These are phyloP conservation scores for Lophotriccus pileatus DNA, from an alignment of 2,797 vertebrate genomes.

Conservation along the genomic window DNA sequence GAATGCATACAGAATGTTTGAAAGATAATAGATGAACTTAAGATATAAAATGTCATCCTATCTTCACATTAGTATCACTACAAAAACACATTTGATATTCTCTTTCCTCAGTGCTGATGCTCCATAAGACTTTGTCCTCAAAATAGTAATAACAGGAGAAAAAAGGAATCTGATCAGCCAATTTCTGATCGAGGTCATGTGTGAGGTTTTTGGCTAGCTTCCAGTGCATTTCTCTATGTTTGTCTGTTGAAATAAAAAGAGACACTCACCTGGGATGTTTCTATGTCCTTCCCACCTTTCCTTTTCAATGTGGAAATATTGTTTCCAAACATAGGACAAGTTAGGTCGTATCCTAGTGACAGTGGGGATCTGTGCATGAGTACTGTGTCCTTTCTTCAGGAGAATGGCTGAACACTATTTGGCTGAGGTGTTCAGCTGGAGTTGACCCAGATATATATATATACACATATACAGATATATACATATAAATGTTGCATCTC, in stretches of 20 bases:
- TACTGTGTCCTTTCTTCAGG: neutral
- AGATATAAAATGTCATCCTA: neutral
- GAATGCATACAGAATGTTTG: neutral
- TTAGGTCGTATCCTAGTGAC: neutral
- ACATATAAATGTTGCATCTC: neutral
- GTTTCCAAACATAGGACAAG: neutral
- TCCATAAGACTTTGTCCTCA: neutral
- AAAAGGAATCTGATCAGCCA: neutral
- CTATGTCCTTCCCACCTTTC: neutral
- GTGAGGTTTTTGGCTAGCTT: neutral
- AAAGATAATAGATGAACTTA: neutral
- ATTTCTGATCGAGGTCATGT: neutral
- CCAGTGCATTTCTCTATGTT: neutral
- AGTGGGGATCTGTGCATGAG: neutral
- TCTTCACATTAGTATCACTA: neutral
- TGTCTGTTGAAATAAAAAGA: neutral
- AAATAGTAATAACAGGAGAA: neutral
- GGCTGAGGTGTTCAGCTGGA: neutral
- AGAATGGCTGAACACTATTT: neutral
- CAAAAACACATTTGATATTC: neutral
- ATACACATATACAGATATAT: neutral
- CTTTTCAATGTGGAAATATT: neutral
- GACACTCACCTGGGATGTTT: neutral
- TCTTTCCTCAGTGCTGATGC: neutral
- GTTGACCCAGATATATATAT: neutral